Evolutionary conservation across 2,888 invertebrate genomes (phyloP), one percentile per base, ranked within the genome.

Genomic region (Amphipyra berbera): DNA sequence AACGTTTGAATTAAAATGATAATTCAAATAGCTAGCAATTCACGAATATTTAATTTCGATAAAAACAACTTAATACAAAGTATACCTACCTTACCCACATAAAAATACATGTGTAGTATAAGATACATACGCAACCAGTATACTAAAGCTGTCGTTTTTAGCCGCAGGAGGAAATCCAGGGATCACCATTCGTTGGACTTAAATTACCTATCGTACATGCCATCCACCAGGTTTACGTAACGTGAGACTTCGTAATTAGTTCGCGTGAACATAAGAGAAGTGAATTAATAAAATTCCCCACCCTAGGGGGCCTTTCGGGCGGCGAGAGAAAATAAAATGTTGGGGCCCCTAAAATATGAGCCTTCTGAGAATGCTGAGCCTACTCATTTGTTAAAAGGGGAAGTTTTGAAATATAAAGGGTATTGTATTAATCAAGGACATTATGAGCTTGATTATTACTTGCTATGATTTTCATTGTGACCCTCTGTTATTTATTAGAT

Each of bases 231-330:
- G 76, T 72, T 72, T 73, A 66, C 72, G 75, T 77, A 69, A 73
- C 65, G 71, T 68, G 74, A 81, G 81, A 80, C 79, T 82, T 78
- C 53, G 74, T 82, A 82, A 82, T 83, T 83, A 82, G 80, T 80
- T 82, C 45, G 56, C 55, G 48, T 61, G 70, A 76, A 71, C 68
- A 59, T 80, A 71, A 69, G 69, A 78, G 64, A 71, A 75, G 73
- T 75, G 73, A 82, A 82, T 81, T 79, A 81, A 81, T 79, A 78
- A 79, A 82, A 81, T 68, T 68, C 56, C 56, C 57, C 63, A 61
- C 67, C 67, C 64, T 49, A 61, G 55, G 30, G 54, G 52, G 57
- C 56, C 54, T 65, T 61, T 66, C 44, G 61, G 56, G 48, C 12
- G 61, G 56, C 49, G 42, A 66, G 61, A 46, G 67, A 67, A 68